Evolutionary conservation across 2,113 vertebrate genomes (phyloP).

Genomic region (Vulpes ferrilata): DNA sequence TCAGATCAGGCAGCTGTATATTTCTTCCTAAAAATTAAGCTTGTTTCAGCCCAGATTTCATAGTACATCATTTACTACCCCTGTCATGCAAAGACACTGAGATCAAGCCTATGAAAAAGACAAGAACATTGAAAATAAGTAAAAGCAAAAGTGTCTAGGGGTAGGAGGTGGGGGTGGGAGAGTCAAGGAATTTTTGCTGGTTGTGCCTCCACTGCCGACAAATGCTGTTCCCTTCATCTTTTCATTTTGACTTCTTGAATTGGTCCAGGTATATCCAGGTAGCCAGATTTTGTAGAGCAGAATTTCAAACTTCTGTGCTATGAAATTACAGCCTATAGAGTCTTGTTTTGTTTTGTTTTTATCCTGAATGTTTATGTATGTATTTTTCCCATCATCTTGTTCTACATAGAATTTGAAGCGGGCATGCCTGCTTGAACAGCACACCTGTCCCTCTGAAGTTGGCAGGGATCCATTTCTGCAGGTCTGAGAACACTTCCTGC

Average conservation of each 20-base stretch:
- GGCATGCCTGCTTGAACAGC: not conserved
- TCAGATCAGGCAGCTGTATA: not conserved
- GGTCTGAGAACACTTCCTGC: not conserved
- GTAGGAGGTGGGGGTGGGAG: no score
- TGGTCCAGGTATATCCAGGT: not conserved
- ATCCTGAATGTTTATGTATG: not conserved
- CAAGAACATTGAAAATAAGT: not conserved
- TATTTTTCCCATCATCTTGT: not conserved
- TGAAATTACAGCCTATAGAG: not conserved
- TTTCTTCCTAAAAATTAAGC: not conserved
- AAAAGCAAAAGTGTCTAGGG: not conserved
- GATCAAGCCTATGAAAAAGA: not conserved
- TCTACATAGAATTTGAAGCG: not conserved
- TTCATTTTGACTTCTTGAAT: not conserved
- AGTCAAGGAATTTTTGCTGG: not conserved
- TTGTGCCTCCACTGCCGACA: not conserved
- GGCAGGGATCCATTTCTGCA: not conserved
- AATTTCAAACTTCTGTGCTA: not conserved
- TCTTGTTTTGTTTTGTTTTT: not conserved
- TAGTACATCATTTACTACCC: not conserved
- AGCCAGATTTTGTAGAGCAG: slow-evolving; percentile 4
- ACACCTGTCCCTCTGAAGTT: not conserved
- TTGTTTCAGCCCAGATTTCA: not conserved
- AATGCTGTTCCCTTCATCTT: not conserved
- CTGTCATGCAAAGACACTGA: not conserved